Base-by-base conservation (phyloP, 2,888 invertebrate species). In the Acleris holmiana region DNA sequence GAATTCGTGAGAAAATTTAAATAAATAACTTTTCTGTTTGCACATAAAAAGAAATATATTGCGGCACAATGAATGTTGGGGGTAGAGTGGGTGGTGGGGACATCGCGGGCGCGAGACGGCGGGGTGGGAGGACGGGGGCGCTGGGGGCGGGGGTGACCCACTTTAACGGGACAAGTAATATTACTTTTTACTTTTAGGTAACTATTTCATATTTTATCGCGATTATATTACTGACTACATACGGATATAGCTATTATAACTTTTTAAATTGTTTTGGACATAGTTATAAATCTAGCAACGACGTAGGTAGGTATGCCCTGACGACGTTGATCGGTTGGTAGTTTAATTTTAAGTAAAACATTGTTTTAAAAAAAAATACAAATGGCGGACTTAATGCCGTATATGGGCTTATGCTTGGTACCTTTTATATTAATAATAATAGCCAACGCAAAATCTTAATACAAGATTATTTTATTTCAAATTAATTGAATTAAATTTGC, bases 31-130 rank as follows among this genome's bases (percentile, higher is more conserved):
- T 91, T 91, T 92, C 91, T 91, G 91, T 92, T 92, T 92, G 91
- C 91, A 92, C 92, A 92, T 92, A 92, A 92, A 92, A 92, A 91
- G 91, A 92, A 92, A 91, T 92, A 92, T 92, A 92, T 92, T 92
- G 91, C 91, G 91, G 92, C 91, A 91, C 91, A 91, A 91, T 91
- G 91, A 91, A 91, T 92, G 91, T 90, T 85, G 88, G 89, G 86
- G 91, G 82, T 81, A 81, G 82, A 76, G 73, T 82, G 83, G 85
- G 79, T 60, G 73, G 83, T 79, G 88, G 87, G 86, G 86, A 82
- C 81, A 83, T 82, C 83, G 88, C 78, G 85, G 85, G 87, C 79
- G 88, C 80, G 84, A 84, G 88, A 81, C 70, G 76, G 74, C 72
- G 78, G 76, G 77, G 79, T 69, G 62, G 72, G 75, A 71, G 71